These are phyloP conservation scores for Cercocebus atys DNA, from an alignment of 2,113 vertebrate species.

Conservation along the genomic window DNA sequence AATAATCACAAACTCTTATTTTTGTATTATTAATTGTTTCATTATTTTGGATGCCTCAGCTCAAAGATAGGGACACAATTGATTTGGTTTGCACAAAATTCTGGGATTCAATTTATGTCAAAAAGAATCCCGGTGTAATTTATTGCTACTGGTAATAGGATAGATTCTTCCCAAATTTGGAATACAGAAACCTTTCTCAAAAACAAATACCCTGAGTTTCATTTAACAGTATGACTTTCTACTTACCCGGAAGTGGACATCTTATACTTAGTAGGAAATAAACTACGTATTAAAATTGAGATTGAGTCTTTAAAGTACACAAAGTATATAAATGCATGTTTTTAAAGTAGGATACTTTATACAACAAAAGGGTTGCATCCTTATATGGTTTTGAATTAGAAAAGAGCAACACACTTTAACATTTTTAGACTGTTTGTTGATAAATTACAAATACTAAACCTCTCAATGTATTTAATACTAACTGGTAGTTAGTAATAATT, in stretches of 20 bases:
- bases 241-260: not conserved
- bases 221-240: not conserved
- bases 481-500: conserved; percentile 60
- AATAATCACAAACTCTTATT: not conserved
- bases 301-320: not conserved
- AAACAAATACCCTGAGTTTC: not conserved
- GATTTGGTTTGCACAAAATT: not conserved
- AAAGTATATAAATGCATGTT: not conserved
- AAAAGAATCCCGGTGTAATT: not conserved
- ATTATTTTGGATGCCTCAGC: not conserved
- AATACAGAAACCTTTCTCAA: not conserved
- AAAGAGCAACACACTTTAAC: not conserved
- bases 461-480: conserved; percentile 11
- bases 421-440: not conserved
- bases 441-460: not conserved
- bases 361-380: not conserved
- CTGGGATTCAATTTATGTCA: not conserved
- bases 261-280: not conserved
- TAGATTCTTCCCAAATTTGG: conserved; percentile 2
- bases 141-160: not conserved
- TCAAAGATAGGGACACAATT: not conserved
- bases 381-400: not conserved
- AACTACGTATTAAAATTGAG: not conserved
- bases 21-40: not conserved
- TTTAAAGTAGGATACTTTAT: not conserved